These are phyloP conservation scores for Drosophila dives DNA, from an alignment of 2,888 invertebrate genomes.

Conservation along the genomic window DNA sequence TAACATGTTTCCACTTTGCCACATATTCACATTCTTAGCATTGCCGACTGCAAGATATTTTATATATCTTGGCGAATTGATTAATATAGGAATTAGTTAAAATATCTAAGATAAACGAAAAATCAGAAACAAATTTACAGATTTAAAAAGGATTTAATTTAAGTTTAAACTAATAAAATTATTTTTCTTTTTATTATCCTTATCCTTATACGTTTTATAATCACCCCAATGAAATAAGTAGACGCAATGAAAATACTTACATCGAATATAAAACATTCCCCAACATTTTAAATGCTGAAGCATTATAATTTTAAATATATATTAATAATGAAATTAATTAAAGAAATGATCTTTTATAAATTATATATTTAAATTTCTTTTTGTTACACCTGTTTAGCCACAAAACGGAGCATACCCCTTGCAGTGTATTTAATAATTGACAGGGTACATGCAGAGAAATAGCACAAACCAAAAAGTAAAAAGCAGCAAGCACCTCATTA, in stretches of 20 bases:
- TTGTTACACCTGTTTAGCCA: neutral
- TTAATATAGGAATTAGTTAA: too few species aligned
- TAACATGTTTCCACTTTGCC: too few species aligned
- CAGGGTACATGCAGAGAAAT: neutral
- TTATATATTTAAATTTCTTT: neutral
- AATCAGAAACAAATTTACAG: too few species aligned
- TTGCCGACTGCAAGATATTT: too few species aligned
- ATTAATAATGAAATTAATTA: too few species aligned
- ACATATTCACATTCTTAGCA: too few species aligned
- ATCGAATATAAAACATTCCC: neutral
- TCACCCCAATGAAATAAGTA: too few species aligned
- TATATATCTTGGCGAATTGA: too few species aligned
- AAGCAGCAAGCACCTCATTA: slow-evolving; percentile 64
- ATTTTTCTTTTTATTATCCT: neutral
- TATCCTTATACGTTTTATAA: neutral
- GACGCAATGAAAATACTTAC: neutral
- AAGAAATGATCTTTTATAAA: neutral
- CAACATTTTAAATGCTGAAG: too few species aligned
- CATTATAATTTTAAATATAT: too few species aligned
- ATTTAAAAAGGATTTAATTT: too few species aligned
- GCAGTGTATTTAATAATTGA: neutral
- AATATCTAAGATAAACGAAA: too few species aligned
- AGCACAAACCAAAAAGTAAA: neutral
- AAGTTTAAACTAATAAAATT: neutral
- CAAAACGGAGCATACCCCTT: neutral